These are phyloP conservation scores for Poecile montanus DNA, from an alignment of 2,797 vertebrate species.

Conservation along the genomic window DNA sequence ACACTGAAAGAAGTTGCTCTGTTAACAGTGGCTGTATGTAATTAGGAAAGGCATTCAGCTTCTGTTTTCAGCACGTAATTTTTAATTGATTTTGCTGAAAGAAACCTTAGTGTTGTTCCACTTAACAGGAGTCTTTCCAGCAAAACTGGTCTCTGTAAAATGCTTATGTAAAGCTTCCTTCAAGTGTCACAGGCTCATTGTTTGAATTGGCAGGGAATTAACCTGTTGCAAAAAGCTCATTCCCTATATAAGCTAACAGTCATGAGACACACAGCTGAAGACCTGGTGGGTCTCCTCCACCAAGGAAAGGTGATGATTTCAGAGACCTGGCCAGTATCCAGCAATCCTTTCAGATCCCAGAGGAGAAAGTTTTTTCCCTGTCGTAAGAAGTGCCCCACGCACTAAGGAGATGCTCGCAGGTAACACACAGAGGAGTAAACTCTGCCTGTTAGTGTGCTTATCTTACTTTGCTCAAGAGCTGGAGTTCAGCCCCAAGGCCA, in stretches of 20 bases:
- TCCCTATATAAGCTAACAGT: not conserved
- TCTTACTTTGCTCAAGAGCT: not conserved
- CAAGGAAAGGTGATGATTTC: not conserved
- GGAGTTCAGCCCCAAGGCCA: not conserved
- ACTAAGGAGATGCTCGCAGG: not conserved
- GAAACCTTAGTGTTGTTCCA: slow-evolving; percentile 18
- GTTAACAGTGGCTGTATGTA: not conserved
- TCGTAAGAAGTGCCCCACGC: not conserved
- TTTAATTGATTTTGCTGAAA: slow-evolving; percentile 54
- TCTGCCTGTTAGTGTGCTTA: not conserved
- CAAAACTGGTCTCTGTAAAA: slow-evolving; percentile 25
- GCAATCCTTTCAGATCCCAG: not conserved
- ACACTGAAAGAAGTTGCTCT: not conserved
- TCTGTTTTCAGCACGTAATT: not conserved
- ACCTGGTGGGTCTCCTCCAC: not conserved
- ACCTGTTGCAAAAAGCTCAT: not conserved
- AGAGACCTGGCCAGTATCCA: not conserved
- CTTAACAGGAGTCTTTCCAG: slow-evolving; percentile 25
- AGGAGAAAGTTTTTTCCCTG: not conserved
- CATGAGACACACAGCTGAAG: not conserved
- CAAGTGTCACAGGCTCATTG: slow-evolving; percentile 9
- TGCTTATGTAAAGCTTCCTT: slow-evolving; percentile 27
- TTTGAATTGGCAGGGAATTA: slow-evolving; percentile 21
- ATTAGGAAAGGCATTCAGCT: slow-evolving; percentile 29
- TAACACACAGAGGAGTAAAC: not conserved